Evolutionary conservation across 2,797 vertebrate genomes (phyloP), one percentile per base, ranked within the genome.

Genomic region (Anomalospiza imberbis): DNA sequence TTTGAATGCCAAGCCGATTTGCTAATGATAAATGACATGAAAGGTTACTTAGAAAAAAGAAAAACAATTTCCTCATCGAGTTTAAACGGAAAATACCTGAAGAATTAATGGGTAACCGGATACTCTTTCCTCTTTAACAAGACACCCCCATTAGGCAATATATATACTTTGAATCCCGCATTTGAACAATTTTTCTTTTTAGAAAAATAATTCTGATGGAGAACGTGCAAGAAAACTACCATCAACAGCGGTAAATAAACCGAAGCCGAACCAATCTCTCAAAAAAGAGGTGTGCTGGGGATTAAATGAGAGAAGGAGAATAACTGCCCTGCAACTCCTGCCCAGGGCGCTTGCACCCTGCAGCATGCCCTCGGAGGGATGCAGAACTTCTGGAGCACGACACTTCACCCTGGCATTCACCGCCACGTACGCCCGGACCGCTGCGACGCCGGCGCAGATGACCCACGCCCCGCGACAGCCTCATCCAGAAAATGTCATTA

Each of bases 301-400:
- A 4, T 3, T 17, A 44, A 93, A 96, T 47, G 74, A 90, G 57
- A 60, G 75, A 57, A 93, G 91, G 78, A 45, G 15, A 85, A 53
- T 53, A 82, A 92, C 90, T 81, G 96, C 96, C 93, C 93, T 32
- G 65, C 67, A 38, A 94, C 86, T 88, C 61, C 81, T 17, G 94
- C 91, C 54, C 95, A 8, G 78, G 54, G 65, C 22, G 84, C 85
- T 45, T 26, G 57, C 70, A 92, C 66, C 95, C 93, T 22, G 88
- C 74, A 51, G 85, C 96, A 90, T 62, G 86, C 82, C 75, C 94
- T 91, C 94, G 38, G 81, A 84, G 91, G 89, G 96, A 93, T 76
- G 90, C 94, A 91, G 78, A 96, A 97, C 95, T 97, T 93, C 40
- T 77, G 94, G 87, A 71, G 91, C 92, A 91, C 96, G 93, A 84